Evolutionary conservation across 2,797 vertebrate genomes (phyloP).

Genomic region (Loriculus beryllinus): DNA sequence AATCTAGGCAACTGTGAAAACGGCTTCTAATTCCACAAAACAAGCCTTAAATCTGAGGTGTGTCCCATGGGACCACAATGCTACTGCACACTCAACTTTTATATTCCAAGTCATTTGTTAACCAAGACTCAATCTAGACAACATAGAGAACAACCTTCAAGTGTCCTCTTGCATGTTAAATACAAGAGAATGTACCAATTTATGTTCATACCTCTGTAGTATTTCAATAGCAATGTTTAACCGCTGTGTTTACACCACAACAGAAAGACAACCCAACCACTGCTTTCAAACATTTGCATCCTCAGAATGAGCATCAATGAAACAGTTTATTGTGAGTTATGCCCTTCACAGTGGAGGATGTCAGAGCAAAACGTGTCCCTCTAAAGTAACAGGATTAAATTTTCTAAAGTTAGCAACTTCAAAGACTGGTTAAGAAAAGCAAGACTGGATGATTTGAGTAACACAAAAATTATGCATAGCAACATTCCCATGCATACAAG

Average conservation of each 20-base stretch:
- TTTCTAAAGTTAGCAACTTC: not conserved
- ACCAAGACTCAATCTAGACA: not conserved
- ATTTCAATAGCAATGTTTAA: not conserved
- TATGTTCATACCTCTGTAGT: not conserved
- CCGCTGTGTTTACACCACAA: not conserved
- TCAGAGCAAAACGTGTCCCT: not conserved
- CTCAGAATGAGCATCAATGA: not conserved
- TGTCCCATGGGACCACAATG: not conserved
- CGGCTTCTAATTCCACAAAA: constrained; percentile 12
- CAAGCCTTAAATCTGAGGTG: constrained; percentile 7
- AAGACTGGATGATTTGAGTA: not conserved
- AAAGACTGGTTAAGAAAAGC: not conserved
- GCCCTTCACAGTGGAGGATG: not conserved
- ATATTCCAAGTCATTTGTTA: constrained; percentile 17
- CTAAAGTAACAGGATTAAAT: not conserved
- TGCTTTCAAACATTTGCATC: not conserved
- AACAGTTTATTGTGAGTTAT: not conserved
- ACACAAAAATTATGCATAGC: accelerated
- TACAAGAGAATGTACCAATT: not conserved
- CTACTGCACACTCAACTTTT: not conserved
- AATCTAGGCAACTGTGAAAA: constrained; percentile 3
- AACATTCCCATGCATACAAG: not conserved
- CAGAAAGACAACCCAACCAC: not conserved
- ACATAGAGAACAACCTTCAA: constrained; percentile 5
- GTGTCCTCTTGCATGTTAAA: not conserved